These are phyloP conservation scores for Aythya baeri DNA, from an alignment of 2,113 vertebrate species.

Conservation along the genomic window DNA sequence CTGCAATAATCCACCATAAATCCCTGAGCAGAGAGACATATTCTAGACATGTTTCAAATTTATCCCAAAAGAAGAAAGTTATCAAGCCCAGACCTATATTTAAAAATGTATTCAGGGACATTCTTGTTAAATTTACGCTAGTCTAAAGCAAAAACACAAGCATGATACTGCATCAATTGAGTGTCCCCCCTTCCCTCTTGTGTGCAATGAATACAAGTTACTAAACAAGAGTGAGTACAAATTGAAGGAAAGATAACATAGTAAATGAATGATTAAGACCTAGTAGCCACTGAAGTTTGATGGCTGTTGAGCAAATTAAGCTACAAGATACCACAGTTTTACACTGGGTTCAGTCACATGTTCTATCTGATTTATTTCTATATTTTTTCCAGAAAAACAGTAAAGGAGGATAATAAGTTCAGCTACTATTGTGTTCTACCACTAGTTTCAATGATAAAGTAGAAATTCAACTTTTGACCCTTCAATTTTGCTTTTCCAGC, in stretches of 20 bases:
- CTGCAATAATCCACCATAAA: conserved; percentile 88
- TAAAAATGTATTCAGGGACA: conserved; percentile 73
- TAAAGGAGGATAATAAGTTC: conserved; percentile 50
- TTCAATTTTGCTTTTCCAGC: conserved; percentile 42
- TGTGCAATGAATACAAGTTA: conserved; percentile 66
- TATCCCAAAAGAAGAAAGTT: conserved; percentile 70
- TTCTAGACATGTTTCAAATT: conserved; percentile 79
- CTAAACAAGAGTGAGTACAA: conserved; percentile 55
- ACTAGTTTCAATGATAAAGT: conserved; percentile 45
- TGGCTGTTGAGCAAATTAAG: conserved; percentile 73
- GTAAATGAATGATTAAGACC: conserved; percentile 52
- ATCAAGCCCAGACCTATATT: conserved; percentile 73
- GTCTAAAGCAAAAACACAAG: conserved; percentile 55
- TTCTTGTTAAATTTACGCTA: conserved; percentile 61
- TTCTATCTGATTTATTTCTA: conserved; percentile 70
- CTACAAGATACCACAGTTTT: conserved; percentile 67
- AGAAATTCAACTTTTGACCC: conserved; percentile 60
- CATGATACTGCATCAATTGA: conserved; percentile 47
- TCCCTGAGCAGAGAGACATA: conserved; percentile 96
- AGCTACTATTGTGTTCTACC: conserved; percentile 48
- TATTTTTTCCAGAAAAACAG: conserved; percentile 50
- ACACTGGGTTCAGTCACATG: conserved; percentile 62
- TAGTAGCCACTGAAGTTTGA: conserved; percentile 50
- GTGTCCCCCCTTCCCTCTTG: conserved; percentile 39
- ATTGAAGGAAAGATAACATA: conserved; percentile 58